Base-by-base conservation (phyloP, 2,113 vertebrate species). In the Strix aluco region DNA sequence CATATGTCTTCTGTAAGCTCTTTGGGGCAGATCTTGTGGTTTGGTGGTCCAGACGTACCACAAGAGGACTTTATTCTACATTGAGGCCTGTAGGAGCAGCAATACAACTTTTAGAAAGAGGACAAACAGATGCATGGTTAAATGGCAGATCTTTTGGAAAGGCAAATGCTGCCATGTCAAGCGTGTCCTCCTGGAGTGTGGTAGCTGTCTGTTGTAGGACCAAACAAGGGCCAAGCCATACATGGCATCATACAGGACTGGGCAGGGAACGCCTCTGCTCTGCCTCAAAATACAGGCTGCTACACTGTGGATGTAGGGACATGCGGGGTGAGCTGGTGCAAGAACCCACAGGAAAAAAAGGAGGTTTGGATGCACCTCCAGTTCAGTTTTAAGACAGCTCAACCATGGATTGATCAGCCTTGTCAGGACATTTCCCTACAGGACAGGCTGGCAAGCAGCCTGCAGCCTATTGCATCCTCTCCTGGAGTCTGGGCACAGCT, bases 321-420 rank as follows among this genome's bases (percentile, higher is more conserved):
- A 27, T 2, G 5, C 7, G 0, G 1, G 9, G 19, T 18, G 15
- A 86, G 25, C 25, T 81, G 27, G 9, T 72, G 23, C 1, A 5
- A 58, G 22, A 71, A 29, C 34, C 5, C 13, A 14, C 1, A 25
- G 15, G 54, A 61, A 36, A 22, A 29, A 51, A 9, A 86, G 25
- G 25, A 92, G 18, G 8, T 25, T 85, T 82, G 46, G 30, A 34
- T 49, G 4, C 34, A 57, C 44, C 26, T 82, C 36, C 19, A 40
- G 52, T 47, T 75, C 27, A 55, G 8, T 90, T 89, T 87, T 78
- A 52, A 46, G 32, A 59, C 20, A 84, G 2, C 16, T 79, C 47
- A 85, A 10, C 10, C 21, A 9, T 13, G 16, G n/a, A n/a, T 19
- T 38, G 49, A 58, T 65, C 36, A 80, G 32, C 25, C 20, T 62